phyloP scores from a whole-genome alignment of 2,888 invertebrate genomes.

The Pyrochroa serraticornis region DNA sequence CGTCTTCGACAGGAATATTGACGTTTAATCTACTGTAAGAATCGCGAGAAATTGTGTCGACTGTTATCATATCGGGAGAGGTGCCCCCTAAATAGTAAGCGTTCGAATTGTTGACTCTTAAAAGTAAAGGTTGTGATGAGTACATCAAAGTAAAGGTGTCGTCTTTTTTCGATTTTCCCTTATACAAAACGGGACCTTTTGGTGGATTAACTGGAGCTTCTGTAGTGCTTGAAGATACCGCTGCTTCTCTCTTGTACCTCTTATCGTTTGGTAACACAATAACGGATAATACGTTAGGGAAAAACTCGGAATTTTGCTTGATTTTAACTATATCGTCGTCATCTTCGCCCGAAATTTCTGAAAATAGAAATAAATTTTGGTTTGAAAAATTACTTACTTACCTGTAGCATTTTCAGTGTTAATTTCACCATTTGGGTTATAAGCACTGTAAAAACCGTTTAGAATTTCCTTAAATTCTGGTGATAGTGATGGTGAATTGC shows the following conservation, averaged over 20 bases:
- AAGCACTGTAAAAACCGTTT: conserved; percentile 47
- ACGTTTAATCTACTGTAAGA: conserved; percentile 47
- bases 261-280: conserved; percentile 30
- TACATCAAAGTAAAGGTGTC: conserved; percentile 45
- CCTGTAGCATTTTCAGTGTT: conserved; percentile 48
- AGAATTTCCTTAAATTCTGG: conserved; percentile 44
- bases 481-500: conserved; percentile 39
- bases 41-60: conserved; percentile 33
- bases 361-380: background rate
- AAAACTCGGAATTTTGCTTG: background rate
- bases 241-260: conserved; percentile 27
- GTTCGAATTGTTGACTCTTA: conserved; percentile 42
- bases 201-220: background rate
- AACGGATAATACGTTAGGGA: conserved; percentile 27
- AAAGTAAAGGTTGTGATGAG: conserved; percentile 47
- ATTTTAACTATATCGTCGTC: background rate
- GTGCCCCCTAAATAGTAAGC: conserved; percentile 34
- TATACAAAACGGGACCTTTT: conserved; percentile 48
- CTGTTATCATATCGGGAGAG: conserved; percentile 39
- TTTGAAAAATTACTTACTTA: conserved; percentile 30
- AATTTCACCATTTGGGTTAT: conserved; percentile 50
- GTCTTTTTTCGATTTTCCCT: conserved; percentile 37
- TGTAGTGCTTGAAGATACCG: conserved; percentile 15
- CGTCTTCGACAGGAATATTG: conserved; percentile 45
- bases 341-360: conserved; percentile 13